Evolutionary conservation across 2,797 vertebrate genomes (phyloP).

Genomic region (Phaenicophaeus curvirostris): DNA sequence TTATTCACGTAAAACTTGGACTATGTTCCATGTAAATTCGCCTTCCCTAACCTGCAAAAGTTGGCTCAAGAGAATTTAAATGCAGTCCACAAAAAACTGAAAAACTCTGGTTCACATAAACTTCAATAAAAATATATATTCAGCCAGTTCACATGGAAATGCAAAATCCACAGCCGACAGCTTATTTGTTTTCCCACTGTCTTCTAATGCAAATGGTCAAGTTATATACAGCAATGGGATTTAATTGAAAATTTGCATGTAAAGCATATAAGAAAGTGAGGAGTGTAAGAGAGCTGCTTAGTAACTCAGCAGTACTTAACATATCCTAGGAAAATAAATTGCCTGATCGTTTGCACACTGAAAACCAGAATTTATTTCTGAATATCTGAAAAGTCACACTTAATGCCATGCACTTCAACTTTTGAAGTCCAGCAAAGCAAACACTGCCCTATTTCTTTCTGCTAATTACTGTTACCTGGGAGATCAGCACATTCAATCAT

Average conservation of each 20-base stretch:
- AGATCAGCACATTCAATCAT: not conserved
- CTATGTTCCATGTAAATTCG: not conserved
- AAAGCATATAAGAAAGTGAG: not conserved
- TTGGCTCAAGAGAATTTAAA: not conserved
- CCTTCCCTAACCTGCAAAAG: not conserved
- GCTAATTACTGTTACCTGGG: not conserved
- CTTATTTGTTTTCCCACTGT: not conserved
- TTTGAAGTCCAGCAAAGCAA: not conserved
- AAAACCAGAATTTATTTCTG: not conserved
- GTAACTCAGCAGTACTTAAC: not conserved
- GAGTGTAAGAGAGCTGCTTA: not conserved
- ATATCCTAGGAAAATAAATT: not conserved
- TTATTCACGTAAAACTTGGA: not conserved
- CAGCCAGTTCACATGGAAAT: not conserved
- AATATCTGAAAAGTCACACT: not conserved
- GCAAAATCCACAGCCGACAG: not conserved
- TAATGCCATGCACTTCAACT: not conserved
- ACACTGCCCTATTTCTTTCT: not conserved
- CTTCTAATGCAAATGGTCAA: not conserved
- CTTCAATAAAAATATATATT: not conserved
- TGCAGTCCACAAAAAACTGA: not conserved
- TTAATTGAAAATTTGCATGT: not conserved
- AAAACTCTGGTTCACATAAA: not conserved
- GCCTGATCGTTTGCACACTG: not conserved
- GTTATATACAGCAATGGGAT: not conserved